Conservation (phyloP, 64 coral and sea anemone species). For the Montipora cactus region DNA sequence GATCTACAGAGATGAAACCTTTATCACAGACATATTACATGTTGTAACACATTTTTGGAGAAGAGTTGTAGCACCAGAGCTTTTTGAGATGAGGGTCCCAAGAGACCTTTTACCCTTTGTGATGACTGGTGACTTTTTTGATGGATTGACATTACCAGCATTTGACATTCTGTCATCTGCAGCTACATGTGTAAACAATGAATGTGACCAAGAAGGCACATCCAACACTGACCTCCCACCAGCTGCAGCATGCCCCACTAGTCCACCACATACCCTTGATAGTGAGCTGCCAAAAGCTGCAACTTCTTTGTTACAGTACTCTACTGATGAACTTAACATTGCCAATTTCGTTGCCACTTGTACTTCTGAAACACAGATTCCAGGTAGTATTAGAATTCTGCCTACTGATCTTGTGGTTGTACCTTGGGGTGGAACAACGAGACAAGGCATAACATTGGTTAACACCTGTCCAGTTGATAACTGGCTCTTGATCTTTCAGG, state of each 20-base stretch:
- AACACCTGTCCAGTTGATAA: constrained; percentile 72
- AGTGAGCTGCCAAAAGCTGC: no score
- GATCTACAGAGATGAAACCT: constrained; percentile 65
- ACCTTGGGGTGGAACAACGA: constrained; percentile 72
- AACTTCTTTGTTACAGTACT: no score
- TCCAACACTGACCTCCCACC: background rate
- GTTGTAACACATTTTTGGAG: constrained; percentile 34
- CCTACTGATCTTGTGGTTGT: constrained; percentile 32
- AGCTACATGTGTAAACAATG: background rate
- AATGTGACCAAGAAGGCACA: background rate
- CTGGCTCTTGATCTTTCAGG: constrained; percentile 75
- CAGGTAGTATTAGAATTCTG: background rate
- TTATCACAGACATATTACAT: constrained; percentile 61
- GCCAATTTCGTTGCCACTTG: constrained; percentile 64
- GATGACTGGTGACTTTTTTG: constrained; percentile 14
- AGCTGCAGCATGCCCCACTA: background rate
- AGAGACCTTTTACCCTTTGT: constrained; percentile 58
- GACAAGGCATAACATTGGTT: constrained; percentile 38
- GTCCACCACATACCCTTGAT: no score
- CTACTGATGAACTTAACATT: background rate
- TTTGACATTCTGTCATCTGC: constrained; percentile 10
- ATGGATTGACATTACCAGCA: constrained; percentile 7
- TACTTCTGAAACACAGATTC: constrained; percentile 36
- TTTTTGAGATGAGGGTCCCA: constrained; percentile 54
- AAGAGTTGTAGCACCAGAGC: constrained; percentile 52